Base-by-base conservation (phyloP, 30 jellyfish, hydroid and myxozoan species). In the Sanderia malayensis region DNA sequence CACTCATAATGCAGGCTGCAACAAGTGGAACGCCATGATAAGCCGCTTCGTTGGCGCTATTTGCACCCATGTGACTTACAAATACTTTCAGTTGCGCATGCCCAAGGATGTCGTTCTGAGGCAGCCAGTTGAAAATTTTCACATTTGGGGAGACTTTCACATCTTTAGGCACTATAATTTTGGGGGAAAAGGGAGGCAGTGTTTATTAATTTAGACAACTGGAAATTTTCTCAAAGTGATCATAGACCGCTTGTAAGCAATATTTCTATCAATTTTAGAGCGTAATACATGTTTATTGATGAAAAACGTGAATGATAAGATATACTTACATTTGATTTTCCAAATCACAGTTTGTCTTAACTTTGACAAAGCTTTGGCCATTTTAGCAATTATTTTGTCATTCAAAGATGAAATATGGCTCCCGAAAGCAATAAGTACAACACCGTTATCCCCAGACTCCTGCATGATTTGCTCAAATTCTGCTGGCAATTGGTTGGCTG, bases 51-150 rank as follows among this genome's bases (percentile, higher is more conserved):
- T 45, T 18, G 23, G 92, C 92, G 30, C 92, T 58, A 46, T 80
- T 80, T 0, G 30, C 32, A 9, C 92, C 92, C 92, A 80, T 68
- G 83, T 80, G 92, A 68, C 92, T 80, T 0, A 80, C 79, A 58
- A 80, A 80, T 1, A 79, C 92, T 45, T 58, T 67, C 31, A 80
- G 64, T 34, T 80, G 53, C 46, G 46, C 63, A 46, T 80, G 92
- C 20, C 84, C 92, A 32, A 80, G 79, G 44, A 80, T 17, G 72
- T 80, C 92, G 58, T 80, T 80, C 76, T 80, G 92, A 22, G 92
- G 92, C 3, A 80, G 70, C 92, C 92, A 80, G 29, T 80, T 69
- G 6, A 80, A 19, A 4, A 49, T 49, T 49, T 19, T 49, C 6
- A 49, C 64, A 49, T 49, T 49, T 9, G 64, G 7, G 2, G 64